Evolutionary conservation across 2,113 vertebrate species (phyloP), one percentile per base, ranked within the genome.

Genomic region (Bubalus kerabau): DNA sequence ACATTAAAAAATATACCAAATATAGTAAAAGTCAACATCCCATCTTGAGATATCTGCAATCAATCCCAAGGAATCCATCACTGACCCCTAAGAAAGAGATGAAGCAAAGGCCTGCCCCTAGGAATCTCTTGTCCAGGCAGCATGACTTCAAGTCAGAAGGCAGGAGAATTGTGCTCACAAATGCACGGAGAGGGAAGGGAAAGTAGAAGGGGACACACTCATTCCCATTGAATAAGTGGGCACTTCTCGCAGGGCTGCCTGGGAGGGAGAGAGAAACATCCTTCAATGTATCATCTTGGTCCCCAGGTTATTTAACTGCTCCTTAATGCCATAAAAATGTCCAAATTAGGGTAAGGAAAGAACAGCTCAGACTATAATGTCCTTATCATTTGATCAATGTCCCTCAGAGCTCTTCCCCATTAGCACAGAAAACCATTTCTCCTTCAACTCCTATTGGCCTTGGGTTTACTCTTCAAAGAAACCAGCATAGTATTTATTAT

Each of bases 391-490:
- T 46, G 59, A n/a, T 32, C 26, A 59, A 3, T n/a, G 23, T 10
- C 24, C 21, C 26, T 26, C 4, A 23, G 32, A 17, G 19, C 60
- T 82, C 50, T 43, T 87, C 17, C 26, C 13, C 3, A 0, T 93
- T 26, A 78, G 78, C n/a, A 43, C 0, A 83, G 43, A 92, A 82
- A 78, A n/a, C 24, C 30, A 43, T 60, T 32, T 94, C 16, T 82
- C 67, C 13, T 5, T 94, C 40, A 84, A 5, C 82, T 62, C 19
- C 48, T 60, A 6, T 24, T 86, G n/a, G 3, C 26, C 40, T 87
- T 43, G 60, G 10, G 76, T 59, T 59, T 85, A 28, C 13, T 82
- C 60, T 94, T 91, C 40, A 89, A 87, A 62, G 62, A 90, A 87
- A 92, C 17, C 57, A 78, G 2, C 3, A 24, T 2, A 10, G 24